Percentiles rank a stretch among this genome's conserved stretches.
Evolutionary conservation across 2,888 invertebrate genomes (phyloP).

Genomic region (Morinoia aosen): DNA sequence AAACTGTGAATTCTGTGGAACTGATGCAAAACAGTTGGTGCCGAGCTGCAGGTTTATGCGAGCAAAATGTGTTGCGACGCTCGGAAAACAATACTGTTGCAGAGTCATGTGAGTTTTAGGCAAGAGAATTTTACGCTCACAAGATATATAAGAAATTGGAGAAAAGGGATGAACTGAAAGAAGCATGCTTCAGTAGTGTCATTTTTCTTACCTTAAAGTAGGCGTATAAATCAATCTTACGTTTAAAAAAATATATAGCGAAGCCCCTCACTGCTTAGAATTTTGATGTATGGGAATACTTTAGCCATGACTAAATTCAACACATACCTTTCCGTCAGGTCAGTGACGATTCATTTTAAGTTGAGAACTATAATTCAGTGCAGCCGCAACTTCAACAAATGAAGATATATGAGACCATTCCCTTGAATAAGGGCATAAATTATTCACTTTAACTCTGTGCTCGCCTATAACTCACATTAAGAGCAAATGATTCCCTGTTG

Average conservation of each 20-base stretch:
- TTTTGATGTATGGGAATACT: not conserved
- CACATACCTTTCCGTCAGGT: not conserved
- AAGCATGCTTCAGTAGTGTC: not conserved
- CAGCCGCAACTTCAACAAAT: not conserved
- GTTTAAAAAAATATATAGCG: not conserved
- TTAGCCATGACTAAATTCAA: not conserved
- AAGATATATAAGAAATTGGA: not conserved
- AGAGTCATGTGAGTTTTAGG: not conserved
- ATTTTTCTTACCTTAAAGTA: not conserved
- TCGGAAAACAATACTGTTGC: not conserved
- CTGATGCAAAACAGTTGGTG: not conserved
- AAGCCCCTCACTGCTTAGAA: not conserved
- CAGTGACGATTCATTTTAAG: not conserved
- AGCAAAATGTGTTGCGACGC: not conserved
- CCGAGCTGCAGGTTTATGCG: not conserved
- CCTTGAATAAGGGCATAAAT: no score
- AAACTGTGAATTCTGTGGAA: not conserved
- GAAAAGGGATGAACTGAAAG: not conserved
- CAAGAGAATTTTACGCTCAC: not conserved
- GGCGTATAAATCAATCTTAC: not conserved
- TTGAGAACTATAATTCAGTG: not conserved
- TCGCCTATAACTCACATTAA: not conserved
- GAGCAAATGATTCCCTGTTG: not conserved
- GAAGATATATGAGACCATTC: not conserved
- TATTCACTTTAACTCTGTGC: no score